Conservation (phyloP, 2,888 invertebrate species). For the Pollenia angustigena region DNA sequence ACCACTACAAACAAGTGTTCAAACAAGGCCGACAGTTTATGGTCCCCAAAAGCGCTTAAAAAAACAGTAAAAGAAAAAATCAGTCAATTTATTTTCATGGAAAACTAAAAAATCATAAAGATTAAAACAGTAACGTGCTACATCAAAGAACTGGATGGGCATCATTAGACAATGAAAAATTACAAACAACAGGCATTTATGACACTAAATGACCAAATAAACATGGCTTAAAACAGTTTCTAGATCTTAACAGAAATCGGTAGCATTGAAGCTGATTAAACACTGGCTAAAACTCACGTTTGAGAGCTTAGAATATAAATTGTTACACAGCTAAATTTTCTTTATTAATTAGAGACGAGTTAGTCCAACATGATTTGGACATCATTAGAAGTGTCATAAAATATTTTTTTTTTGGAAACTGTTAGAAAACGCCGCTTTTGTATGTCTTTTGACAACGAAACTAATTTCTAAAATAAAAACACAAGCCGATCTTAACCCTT, state of each 20-base stretch:
- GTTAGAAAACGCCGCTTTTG: constrained; percentile 65
- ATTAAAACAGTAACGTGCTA: constrained; percentile 51
- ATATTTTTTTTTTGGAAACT: constrained; percentile 24
- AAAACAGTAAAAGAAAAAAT: constrained; percentile 23
- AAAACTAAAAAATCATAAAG: constrained; percentile 44
- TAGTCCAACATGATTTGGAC: constrained; percentile 53
- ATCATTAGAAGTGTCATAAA: constrained; percentile 77
- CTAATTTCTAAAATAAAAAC: constrained; percentile 58
- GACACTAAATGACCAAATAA: constrained; percentile 74
- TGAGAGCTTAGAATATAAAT: neutral
- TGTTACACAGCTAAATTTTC: constrained; percentile 22
- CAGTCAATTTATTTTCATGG: constrained; percentile 45
- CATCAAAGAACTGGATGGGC: constrained; percentile 50
- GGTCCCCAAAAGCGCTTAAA: constrained; percentile 26
- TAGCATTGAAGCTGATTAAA: constrained; percentile 65
- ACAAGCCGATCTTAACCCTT: constrained; percentile 60
- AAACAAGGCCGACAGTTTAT: constrained; percentile 64
- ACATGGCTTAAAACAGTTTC: constrained; percentile 51
- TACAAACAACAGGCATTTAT: constrained; percentile 69
- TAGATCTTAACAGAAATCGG: constrained; percentile 38
- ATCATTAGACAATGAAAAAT: constrained; percentile 56
- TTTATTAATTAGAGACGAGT: neutral
- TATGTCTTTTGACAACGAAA: constrained; percentile 63
- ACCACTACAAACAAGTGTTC: constrained; percentile 32
- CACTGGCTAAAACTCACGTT: constrained; percentile 62